Base-by-base conservation (phyloP, 2,888 invertebrate species). In the Chirona hameri region DNA sequence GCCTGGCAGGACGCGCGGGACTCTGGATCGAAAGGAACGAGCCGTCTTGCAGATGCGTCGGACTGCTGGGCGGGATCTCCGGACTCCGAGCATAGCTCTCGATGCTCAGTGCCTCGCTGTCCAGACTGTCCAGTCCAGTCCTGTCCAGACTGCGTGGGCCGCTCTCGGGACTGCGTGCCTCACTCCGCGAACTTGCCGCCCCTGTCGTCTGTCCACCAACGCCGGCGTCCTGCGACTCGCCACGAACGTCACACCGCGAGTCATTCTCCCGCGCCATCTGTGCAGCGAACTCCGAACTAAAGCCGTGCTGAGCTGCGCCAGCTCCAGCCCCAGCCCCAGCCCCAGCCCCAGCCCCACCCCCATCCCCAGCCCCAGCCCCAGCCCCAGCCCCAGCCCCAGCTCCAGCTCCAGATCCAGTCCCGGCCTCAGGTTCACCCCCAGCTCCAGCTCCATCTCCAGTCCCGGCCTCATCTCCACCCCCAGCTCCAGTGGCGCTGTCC, bases 221-320 rank as follows among this genome's bases (percentile, higher is more conserved):
- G 31, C 29, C 18, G 72, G 0, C 29, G 15, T 7, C 18, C 10
- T 7, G 15, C 72, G 31, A n/a, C 10, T 27, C 72, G 72, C 72
- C 31, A 7, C 10, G 14, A 29, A 18, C 48, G 48, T 12, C 48
- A 21, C 65, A 9, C 10, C 24, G 46, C 48, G 24, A 48, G 4
- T 27, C n/a, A 5, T 48, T 46, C 48, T 79, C 48, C n/a, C 79
- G 79, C 27, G 79, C 79, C 79, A 79, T 79, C 52, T 79, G 79
- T 15, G 79, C 79, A 27, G 79, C 79, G 27, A 79, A 79, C 48
- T 12, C 48, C 18, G 79, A 79, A 12, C 79, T 76, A 39, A 76
- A 76, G 27, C 65, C 65, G 27, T 69, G 65, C 12, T 10, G 2
- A 27, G 18, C 65, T n/a, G n/a, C n/a, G 27, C 18, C 65, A 14